These are phyloP conservation scores for Cichlasoma orientale DNA, from an alignment of 2,797 vertebrate species.

Conservation along the genomic window DNA sequence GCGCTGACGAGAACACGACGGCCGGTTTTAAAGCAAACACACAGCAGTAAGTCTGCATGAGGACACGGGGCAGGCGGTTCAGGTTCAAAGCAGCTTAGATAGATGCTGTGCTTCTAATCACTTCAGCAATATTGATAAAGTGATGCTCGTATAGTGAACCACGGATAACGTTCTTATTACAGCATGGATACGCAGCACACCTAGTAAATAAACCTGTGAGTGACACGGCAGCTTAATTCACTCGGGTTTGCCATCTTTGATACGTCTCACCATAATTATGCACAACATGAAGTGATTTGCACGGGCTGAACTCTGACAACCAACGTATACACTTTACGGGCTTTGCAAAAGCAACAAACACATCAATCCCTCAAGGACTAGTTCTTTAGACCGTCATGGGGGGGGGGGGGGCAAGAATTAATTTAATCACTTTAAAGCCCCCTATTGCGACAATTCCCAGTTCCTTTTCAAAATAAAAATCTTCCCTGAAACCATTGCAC, in stretches of 20 bases:
- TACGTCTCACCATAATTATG: conserved; percentile 50
- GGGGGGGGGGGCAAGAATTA: conserved; percentile 29
- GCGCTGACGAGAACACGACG: conserved; percentile 6
- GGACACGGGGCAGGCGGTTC: conserved; percentile 42
- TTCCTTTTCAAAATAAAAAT: conserved; percentile 19
- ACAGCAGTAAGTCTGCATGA: conserved; percentile 21
- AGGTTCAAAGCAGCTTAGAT: conserved; percentile 53
- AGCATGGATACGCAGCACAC: neutral
- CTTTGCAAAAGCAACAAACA: conserved; percentile 61
- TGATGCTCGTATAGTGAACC: conserved; percentile 4
- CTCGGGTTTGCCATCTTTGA: conserved; percentile 47
- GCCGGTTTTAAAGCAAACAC: neutral
- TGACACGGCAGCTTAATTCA: conserved; percentile 59
- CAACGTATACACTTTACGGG: conserved; percentile 44
- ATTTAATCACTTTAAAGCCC: conserved; percentile 45
- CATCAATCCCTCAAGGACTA: conserved; percentile 46
- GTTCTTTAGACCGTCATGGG: conserved; percentile 7
- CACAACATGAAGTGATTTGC: conserved; percentile 61
- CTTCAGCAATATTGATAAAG: conserved; percentile 31
- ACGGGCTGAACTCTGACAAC: conserved; percentile 56
- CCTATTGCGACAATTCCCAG: conserved; percentile 7
- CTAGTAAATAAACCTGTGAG: conserved; percentile 25
- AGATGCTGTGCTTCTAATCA: conserved; percentile 37
- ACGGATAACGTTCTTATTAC: conserved; percentile 28
- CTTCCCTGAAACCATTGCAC: conserved; percentile 27